Base-by-base conservation (phyloP, 2,888 invertebrate genomes). In the Nemotelus nigrinus region DNA sequence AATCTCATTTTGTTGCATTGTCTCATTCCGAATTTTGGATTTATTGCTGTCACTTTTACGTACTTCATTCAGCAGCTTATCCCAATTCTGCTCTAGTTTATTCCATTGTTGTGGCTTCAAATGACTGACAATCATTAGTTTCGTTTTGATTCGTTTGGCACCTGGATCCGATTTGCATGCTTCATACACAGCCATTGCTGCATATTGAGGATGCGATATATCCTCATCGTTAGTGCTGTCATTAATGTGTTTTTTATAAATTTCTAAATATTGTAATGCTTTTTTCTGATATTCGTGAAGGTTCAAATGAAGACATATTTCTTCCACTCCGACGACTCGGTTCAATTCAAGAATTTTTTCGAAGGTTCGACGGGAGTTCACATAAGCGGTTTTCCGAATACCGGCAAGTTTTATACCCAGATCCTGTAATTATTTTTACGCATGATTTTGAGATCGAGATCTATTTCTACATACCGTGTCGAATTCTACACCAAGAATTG, bases 121-220 rank as follows among this genome's bases (percentile, higher is more conserved):
- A 80, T 90, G 87, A 79, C 92, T 91, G 71, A 89, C 89, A 50
- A 89, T 87, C 68, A 90, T 84, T 25, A 92, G 83, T 83, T 90
- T 90, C 10, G 87, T 83, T 83, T 91, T 92, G 25, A 89, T 83
- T 4, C 91, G 83, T 86, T 91, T 91, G 0, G 89, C 85, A 0
- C 89, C 85, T 82, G 90, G 90, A 67, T 88, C 89, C 45, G 90
- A 76, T 89, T 90, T 91, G 85, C 92, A 91, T 44, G 92, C 91
- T 80, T 91, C 90, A 82, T 88, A 90, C 0, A 92, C 90, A 2
- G 92, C 90, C 88, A 91, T 91, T 67, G 91, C 89, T 1, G 89
- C 88, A 85, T 92, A 92, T 81, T 92, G 92, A 0, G 92, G 92
- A 82, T 92, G 89, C 68, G 86, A 88, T 41, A 90, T 82, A 82